Percentiles rank a stretch among this genome's conserved stretches.
Conservation (phyloP, 1,140 invertebrate species). For the Choristoneura fumiferana region DNA sequence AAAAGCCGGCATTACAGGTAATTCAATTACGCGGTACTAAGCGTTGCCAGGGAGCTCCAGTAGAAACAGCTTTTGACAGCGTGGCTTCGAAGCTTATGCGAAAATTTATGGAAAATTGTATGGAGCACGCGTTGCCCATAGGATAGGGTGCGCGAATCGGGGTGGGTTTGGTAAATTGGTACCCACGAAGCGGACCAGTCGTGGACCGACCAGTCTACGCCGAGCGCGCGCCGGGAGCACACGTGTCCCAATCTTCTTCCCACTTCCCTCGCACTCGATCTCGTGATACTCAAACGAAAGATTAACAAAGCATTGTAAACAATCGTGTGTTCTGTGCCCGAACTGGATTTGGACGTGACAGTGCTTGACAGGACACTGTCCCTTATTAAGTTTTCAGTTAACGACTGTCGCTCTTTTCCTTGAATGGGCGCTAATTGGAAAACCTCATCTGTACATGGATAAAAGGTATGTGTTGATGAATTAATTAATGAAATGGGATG, state of each 20-base stretch:
- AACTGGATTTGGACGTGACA: slow-evolving; percentile 60
- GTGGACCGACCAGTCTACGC: slow-evolving; percentile 58
- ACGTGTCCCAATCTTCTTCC: slow-evolving; percentile 37
- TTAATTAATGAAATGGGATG: slow-evolving; percentile 17
- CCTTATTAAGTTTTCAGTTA: slow-evolving; percentile 4
- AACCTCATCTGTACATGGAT: slow-evolving; percentile 32
- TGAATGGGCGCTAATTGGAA: slow-evolving; percentile 53
- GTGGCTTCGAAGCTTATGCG: slow-evolving; percentile 70
- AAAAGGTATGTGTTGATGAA: slow-evolving; percentile 44
- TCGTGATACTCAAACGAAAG: slow-evolving; percentile 61
- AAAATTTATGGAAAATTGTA: slow-evolving; percentile 78
- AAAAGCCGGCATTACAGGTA: slow-evolving; percentile 47
- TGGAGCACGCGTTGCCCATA: slow-evolving; percentile 62
- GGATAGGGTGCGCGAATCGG: slow-evolving; percentile 63
- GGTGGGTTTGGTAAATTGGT: slow-evolving; percentile 74
- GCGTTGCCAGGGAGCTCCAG: slow-evolving; percentile 43
- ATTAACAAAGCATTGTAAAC: slow-evolving; percentile 39
- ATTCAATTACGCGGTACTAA: slow-evolving; percentile 63
- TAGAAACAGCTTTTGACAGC: slow-evolving; percentile 75
- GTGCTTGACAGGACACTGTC: slow-evolving; percentile 30
- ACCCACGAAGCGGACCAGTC: slow-evolving; percentile 31
- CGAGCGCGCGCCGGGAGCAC: slow-evolving; percentile 41
- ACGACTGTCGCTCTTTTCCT: slow-evolving; percentile 20
- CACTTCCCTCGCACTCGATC: slow-evolving; percentile 39
- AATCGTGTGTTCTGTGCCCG: slow-evolving; percentile 53